These are phyloP conservation scores for Gymnopithys bicolor DNA, from an alignment of 2,797 vertebrate species.

Conservation along the genomic window DNA sequence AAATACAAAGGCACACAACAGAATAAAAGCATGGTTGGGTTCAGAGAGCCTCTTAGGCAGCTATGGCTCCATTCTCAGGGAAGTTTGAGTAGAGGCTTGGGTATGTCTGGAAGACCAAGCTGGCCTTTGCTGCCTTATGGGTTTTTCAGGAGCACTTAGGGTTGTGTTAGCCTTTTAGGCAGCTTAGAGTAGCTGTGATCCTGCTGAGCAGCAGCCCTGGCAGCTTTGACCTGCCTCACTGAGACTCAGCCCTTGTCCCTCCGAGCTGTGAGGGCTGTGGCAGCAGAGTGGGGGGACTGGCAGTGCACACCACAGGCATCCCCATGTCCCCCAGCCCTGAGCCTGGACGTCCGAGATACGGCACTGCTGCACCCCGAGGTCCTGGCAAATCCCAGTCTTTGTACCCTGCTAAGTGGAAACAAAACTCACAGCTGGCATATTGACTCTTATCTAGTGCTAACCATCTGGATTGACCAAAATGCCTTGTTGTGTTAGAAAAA, in stretches of 20 bases:
- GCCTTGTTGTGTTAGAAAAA: neutral
- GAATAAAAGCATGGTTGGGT: neutral
- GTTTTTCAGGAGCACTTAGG: neutral
- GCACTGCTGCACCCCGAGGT: neutral
- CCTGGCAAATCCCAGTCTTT: neutral
- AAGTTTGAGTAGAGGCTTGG: neutral
- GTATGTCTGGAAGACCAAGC: neutral
- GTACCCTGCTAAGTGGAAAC: neutral
- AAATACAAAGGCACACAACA: neutral
- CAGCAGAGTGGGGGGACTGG: neutral
- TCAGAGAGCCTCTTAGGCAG: neutral
- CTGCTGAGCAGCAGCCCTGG: neutral
- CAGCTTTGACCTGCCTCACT: rapidly evolving
- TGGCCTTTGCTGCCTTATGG: neutral
- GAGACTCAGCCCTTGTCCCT: neutral
- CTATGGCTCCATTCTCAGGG: rapidly evolving
- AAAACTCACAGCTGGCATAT: neutral
- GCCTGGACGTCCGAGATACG: neutral
- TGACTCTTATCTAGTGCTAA: neutral
- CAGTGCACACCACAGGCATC: rapidly evolving
- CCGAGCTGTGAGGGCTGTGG: rapidly evolving
- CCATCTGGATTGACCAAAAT: neutral
- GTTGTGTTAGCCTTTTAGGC: neutral
- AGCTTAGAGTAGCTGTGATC: rapidly evolving
- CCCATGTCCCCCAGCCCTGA: neutral